Evolutionary conservation across 1,140 invertebrate species (phyloP).

Genomic region (Acromyrmex echinatior): DNA sequence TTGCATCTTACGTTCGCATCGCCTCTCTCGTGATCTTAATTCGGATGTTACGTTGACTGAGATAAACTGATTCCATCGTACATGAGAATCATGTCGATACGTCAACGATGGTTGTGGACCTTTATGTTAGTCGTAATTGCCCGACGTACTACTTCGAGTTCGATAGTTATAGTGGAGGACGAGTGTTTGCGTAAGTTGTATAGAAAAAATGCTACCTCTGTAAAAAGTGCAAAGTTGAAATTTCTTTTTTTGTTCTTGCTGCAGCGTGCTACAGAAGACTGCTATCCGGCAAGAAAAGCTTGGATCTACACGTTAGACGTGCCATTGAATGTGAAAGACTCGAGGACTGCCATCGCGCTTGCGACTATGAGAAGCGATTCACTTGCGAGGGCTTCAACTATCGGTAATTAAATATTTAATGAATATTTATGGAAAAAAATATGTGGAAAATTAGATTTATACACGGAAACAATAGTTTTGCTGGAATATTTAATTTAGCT

Average conservation of each 20-base stretch:
- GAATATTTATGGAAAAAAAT: background rate
- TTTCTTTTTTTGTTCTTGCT: constrained; percentile 71
- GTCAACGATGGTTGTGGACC: constrained; percentile 48
- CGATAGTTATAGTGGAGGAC: constrained; percentile 53
- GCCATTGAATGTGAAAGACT: constrained; percentile 90
- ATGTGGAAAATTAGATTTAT: background rate
- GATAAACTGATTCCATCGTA: constrained; percentile 20
- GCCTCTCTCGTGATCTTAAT: constrained; percentile 28
- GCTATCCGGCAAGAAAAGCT: constrained; percentile 90
- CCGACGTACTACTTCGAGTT: constrained; percentile 14
- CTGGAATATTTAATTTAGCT: too few relatives aligned
- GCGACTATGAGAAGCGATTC: constrained; percentile 91
- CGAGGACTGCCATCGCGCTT: constrained; percentile 91
- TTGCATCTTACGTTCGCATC: background rate
- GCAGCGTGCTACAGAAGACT: constrained; percentile 92
- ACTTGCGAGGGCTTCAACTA: constrained; percentile 94
- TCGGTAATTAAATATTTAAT: constrained; percentile 86
- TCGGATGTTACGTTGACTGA: background rate
- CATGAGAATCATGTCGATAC: constrained; percentile 29
- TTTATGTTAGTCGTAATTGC: constrained; percentile 35
- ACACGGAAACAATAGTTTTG: too few relatives aligned
- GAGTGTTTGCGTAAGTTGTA: constrained; percentile 71
- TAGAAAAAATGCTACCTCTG: background rate
- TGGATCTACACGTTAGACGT: constrained; percentile 89
- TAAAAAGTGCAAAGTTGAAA: constrained; percentile 51